A percentile compares a stretch with the other conserved stretches of the same genome.
phyloP scores from a whole-genome alignment of 2,888 invertebrate species.

The Sympetrum striolatum region DNA sequence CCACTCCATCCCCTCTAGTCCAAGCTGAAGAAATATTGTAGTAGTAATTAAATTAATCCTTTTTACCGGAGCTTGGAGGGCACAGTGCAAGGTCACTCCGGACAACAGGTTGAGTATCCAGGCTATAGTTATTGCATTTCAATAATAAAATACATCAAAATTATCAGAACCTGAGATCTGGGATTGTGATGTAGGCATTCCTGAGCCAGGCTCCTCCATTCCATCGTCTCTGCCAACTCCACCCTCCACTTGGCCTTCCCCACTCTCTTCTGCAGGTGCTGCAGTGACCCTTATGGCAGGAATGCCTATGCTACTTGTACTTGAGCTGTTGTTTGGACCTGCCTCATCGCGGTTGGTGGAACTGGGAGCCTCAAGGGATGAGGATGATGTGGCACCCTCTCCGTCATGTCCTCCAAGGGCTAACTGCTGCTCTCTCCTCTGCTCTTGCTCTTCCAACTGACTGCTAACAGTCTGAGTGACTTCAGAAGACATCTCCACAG shows the following conservation, averaged over 20 bases:
- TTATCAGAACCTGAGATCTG: background rate
- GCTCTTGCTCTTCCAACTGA: conserved; percentile 49
- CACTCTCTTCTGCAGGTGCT: conserved; percentile 52
- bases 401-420: background rate
- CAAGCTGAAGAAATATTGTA: too few species aligned
- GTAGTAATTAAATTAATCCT: too few species aligned
- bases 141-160: too few species aligned
- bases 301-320: conserved; percentile 46
- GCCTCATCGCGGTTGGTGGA: conserved; percentile 14
- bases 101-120: too few species aligned
- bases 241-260: conserved; percentile 51
- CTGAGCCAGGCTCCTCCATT: conserved; percentile 9
- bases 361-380: background rate
- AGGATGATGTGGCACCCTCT: background rate
- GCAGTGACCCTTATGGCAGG: conserved; percentile 53
- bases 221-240: background rate
- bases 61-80: too few species aligned
- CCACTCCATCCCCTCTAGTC: too few species aligned
- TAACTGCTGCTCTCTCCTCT: conserved; percentile 46
- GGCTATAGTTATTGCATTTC: too few species aligned
- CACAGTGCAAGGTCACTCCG: too few species aligned
- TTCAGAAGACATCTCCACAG: conserved; percentile 28
- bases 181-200: conserved; percentile 1
- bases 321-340: background rate
- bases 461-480: conserved; percentile 7